Base-by-base conservation (phyloP, 2,797 vertebrate genomes). In the Miopithecus talapoin region DNA sequence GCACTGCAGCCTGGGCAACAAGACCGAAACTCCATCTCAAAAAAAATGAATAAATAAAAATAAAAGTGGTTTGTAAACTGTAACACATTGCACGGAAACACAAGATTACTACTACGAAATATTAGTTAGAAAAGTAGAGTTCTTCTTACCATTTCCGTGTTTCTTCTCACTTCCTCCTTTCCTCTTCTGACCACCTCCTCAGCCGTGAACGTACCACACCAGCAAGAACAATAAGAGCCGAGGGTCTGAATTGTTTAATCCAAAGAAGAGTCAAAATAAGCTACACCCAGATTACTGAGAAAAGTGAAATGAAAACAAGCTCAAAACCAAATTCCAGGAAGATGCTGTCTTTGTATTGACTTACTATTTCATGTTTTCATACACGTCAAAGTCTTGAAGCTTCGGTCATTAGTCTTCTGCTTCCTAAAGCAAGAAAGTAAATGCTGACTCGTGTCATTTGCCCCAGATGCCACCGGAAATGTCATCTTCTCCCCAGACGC, bases 391-490 rank as follows among this genome's bases (percentile, higher is more conserved):
- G 55, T 55, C 85, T 94, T 74, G 46, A 93, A 53, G 26, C 41
- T 75, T 79, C 0, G 0, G 53, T 33, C 80, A 61, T 87, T 50
- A 30, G 19, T 85, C 89, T 81, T 93, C 76, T 21, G 1, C 85
- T 97, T 97, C 85, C 85, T 79, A 95, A 88, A 61, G 30, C 53
- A 41, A 91, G 78, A 92, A 88, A 64, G 61, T 57, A 93, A 91
- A 74, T 24, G 83, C 94, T 85, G 96, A 95, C 50, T 93, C 0
- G 16, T n/a, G 86, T 92, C 80, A 78, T 92, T 92, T 90, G 94
- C 70, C 80, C 92, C 96, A 57, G 75, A 93, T 95, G 81, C 94
- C 87, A 92, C 96, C 55, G 93, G 97, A 97, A 97, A 90, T 93
- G 96, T 74, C 86, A 91, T 94, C 75, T 76, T 75, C 50, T 93